Conservation (phyloP, 2,888 invertebrate genomes). For the Chloroclysta siterata region DNA sequence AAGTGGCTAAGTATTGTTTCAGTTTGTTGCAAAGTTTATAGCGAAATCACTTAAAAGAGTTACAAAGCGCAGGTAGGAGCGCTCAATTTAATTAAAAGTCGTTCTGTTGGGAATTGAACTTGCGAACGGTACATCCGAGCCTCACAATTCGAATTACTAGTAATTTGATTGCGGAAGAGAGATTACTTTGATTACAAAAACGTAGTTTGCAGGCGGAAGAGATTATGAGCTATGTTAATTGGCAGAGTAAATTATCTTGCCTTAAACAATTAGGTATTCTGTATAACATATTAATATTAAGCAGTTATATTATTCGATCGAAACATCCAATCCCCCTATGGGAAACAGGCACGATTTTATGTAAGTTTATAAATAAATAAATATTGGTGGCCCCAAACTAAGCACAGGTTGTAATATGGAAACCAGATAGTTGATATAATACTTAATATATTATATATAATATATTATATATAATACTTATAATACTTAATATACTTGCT, state of each 20-base stretch:
- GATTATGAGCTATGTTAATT: slow-evolving; percentile 21
- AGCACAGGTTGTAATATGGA: too few relatives aligned
- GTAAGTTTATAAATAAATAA: too few relatives aligned
- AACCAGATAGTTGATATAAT: too few relatives aligned
- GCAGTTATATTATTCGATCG: too few relatives aligned
- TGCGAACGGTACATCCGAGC: slow-evolving; percentile 33
- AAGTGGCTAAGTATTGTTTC: slow-evolving; percentile 64
- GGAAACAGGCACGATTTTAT: too few relatives aligned
- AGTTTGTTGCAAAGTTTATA: slow-evolving; percentile 65
- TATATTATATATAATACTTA: too few relatives aligned
- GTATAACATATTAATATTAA: too few relatives aligned
- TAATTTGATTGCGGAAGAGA: slow-evolving; percentile 31
- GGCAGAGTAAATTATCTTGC: slow-evolving; percentile 11
- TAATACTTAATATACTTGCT: too few relatives aligned
- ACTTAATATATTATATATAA: too few relatives aligned
- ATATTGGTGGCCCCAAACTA: too few relatives aligned
- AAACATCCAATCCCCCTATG: too few relatives aligned
- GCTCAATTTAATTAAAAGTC: slow-evolving; percentile 71
- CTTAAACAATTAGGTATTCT: too few relatives aligned
- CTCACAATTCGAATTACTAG: slow-evolving; percentile 29
- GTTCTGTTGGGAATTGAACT: slow-evolving; percentile 55
- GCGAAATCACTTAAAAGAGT: slow-evolving; percentile 68
- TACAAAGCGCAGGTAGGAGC: slow-evolving; percentile 61
- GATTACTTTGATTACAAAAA: slow-evolving; percentile 31
- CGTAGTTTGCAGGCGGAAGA: slow-evolving; percentile 15